Conservation (phyloP, 2,113 vertebrate genomes). For the Eubucco bourcierii region DNA sequence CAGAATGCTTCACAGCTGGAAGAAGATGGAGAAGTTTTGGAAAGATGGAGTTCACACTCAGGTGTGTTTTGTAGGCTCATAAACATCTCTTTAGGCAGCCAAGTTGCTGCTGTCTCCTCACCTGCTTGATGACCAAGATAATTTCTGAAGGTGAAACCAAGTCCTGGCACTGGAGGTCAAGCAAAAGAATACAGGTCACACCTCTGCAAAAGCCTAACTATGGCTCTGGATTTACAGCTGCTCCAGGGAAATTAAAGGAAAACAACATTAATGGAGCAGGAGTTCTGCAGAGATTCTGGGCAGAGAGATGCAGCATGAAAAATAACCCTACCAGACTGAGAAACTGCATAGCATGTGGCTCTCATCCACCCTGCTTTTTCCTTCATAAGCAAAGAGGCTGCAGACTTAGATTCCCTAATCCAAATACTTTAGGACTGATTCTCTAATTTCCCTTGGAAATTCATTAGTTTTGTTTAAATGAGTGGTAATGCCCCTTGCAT, state of each 20-base stretch:
- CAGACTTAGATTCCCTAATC: constrained; percentile 60
- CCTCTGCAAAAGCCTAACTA: not conserved
- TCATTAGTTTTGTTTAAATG: constrained; percentile 64
- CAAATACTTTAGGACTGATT: constrained; percentile 56
- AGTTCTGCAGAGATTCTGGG: not conserved
- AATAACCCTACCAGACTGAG: not conserved
- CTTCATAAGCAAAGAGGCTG: constrained; percentile 23
- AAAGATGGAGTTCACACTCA: not conserved
- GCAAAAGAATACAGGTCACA: not conserved
- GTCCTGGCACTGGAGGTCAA: not conserved
- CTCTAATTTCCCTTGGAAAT: constrained; percentile 70
- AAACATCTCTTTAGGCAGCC: not conserved
- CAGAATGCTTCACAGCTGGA: constrained; percentile 24
- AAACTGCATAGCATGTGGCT: not conserved
- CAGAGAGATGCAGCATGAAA: not conserved
- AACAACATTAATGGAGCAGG: not conserved
- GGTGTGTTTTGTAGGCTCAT: not conserved
- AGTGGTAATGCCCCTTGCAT: constrained; percentile 54
- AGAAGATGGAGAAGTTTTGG: constrained; percentile 5
- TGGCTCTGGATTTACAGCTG: not conserved
- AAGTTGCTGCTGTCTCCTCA: not conserved
- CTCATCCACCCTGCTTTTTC: constrained; percentile 17
- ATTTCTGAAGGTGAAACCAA: not conserved
- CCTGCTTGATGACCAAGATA: not conserved
- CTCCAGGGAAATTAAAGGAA: not conserved